Base-by-base conservation (phyloP, 2,888 invertebrate species). In the Oxycera nigricornis region DNA sequence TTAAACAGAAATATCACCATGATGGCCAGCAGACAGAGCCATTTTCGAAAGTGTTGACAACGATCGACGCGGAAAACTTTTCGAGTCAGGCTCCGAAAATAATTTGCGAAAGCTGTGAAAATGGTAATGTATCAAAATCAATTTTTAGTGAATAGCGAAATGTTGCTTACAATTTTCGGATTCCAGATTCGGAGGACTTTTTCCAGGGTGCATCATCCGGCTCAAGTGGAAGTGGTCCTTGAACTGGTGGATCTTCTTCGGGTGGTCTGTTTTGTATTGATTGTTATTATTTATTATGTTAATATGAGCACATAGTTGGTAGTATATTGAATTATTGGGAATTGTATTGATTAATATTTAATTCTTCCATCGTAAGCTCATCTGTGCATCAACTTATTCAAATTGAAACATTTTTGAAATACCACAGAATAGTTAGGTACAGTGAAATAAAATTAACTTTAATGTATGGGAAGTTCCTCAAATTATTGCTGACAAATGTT, bases 141-240 rank as follows among this genome's bases (percentile, higher is more conserved):
- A 6, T 26, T 24, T 0, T 24, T 20, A 28, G 24, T 3, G n/a
- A 59, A 28, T n/a, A 14, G 14, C 2, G n/a, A 61, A 41, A 61
- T 59, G n/a, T 74, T 79, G 90, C 93, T 90, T 88, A 95, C 95
- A 95, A 94, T 89, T 94, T 94, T 82, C 95, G 89, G 81, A 95
- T 95, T 55, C 95, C 95, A 77, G 95, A 94, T 86, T 95, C 93
- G 20, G 82, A 82, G 39, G 91, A 88, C 81, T 89, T 91, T 84
- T 95, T 95, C 94, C 96, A 96, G 0, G 97, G 97, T 75, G 98
- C 98, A 87, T 98, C 98, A 81, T 96, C 96, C 0, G 98, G 98
- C 85, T 98, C 98, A 72, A 92, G 93, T 28, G 98, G 98, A 80
- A 98, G 88, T 0, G 98, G 98, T 2, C 98, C 98, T 85, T 98